Evolutionary conservation across 2,888 invertebrate genomes (phyloP), one percentile per base, ranked within the genome.

Genomic region (Lasioglossum villosulum): DNA sequence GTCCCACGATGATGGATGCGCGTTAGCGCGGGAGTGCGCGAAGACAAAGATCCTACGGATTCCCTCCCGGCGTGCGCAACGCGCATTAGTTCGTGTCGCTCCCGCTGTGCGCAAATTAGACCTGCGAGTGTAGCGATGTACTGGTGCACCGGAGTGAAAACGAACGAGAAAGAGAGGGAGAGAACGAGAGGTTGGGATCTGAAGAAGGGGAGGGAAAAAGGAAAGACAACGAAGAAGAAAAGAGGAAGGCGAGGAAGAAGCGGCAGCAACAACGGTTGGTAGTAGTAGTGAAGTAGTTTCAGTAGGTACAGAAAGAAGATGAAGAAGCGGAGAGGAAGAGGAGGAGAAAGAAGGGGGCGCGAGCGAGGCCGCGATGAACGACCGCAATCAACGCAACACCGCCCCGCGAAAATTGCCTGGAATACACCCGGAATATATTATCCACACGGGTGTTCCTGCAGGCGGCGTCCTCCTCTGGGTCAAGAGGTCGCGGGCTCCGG

Each of bases 71-170:
- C 92, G 92, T 90, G 93, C 92, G 90, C 91, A 90, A 89, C 92
- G 91, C 90, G 93, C 94, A 94, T 94, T 94, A 93, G 94, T 94
- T 94, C 92, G 93, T 92, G 93, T 94, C 92, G 94, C 93, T 93
- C 94, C 94, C 87, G 94, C 94, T 95, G 94, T 82, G 94, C 92
- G 93, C 93, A 94, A 94, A 94, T 94, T 94, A 94, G 94, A 94
- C 91, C 92, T 92, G 87, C 90, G 91, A 90, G 90, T 89, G 84
- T 81, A 84, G 87, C 88, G 76, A 86, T 80, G 84, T 76, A 82
- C 86, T 83, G 88, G 79, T 84, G 84, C 82, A 81, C 88, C 89
- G 86, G 88, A 70, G 77, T 80, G 86, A 78, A 74, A 75, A 80
- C 82, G 76, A 72, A 74, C 42, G 27, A 34, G 73, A 70, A 14